Evolutionary conservation across 2,113 vertebrate genomes (phyloP).

Genomic region (Anseranas semipalmata): DNA sequence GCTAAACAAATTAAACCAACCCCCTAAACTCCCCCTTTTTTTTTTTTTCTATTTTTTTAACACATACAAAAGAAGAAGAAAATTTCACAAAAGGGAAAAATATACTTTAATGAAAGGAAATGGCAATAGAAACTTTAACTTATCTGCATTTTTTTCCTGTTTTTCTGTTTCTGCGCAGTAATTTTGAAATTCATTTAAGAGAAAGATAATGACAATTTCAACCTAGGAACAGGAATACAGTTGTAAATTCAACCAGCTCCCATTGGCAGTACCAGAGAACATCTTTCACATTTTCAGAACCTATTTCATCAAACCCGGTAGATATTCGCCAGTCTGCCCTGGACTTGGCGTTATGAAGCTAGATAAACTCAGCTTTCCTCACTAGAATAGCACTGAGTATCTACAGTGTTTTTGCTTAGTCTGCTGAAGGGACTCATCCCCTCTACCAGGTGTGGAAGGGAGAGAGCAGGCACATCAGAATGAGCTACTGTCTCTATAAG

Average conservation of each 20-base stretch:
- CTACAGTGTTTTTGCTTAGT: accelerated
- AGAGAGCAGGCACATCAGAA: background rate
- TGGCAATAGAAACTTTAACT: background rate
- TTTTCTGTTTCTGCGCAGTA: background rate
- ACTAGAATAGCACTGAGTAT: background rate
- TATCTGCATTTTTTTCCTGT: background rate
- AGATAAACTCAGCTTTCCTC: background rate
- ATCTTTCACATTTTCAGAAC: background rate
- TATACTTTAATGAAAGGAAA: background rate
- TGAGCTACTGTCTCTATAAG: background rate
- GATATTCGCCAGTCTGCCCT: background rate
- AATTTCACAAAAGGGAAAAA: background rate
- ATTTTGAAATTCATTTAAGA: background rate
- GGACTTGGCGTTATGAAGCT: background rate
- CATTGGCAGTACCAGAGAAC: background rate
- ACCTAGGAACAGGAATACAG: background rate
- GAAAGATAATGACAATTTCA: background rate
- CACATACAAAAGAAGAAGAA: background rate
- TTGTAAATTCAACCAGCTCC: background rate
- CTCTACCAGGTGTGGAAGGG: background rate
- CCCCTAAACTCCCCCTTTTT: background rate
- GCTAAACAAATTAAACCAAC: background rate
- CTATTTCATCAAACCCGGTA: background rate
- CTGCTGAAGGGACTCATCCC: background rate
- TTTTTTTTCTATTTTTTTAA: background rate